Percentiles rank a stretch among this genome's conserved stretches.
Conservation (phyloP, 2,797 vertebrate genomes). For the Cichlasoma orientale region DNA sequence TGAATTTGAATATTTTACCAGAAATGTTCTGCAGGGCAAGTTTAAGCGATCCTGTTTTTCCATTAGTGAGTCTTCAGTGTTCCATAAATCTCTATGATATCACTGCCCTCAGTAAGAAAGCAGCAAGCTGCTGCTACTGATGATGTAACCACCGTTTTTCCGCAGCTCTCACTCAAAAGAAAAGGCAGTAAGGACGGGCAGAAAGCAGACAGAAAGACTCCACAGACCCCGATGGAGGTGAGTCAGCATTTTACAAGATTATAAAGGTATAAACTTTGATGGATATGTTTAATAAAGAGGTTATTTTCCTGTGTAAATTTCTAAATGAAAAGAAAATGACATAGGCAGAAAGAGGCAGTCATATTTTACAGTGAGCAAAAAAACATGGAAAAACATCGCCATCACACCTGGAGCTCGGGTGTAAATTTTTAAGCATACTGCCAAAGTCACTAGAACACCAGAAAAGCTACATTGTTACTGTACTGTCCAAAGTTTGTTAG, state of each 20-base stretch:
- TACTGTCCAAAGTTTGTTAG: neutral
- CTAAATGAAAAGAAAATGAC: slow-evolving; percentile 15
- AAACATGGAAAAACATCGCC: neutral
- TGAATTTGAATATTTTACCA: slow-evolving; percentile 27
- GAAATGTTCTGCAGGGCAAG: slow-evolving; percentile 10
- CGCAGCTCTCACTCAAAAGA: slow-evolving; percentile 92
- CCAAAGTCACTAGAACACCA: neutral
- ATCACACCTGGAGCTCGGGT: neutral
- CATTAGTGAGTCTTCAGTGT: slow-evolving; percentile 18
- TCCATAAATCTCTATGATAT: slow-evolving; percentile 50
- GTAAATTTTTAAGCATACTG: neutral
- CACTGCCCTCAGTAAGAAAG: slow-evolving; percentile 36
- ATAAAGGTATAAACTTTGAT: neutral
- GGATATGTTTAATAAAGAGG: slow-evolving; percentile 8
- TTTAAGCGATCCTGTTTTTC: slow-evolving; percentile 36
- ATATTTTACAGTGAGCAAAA: neutral
- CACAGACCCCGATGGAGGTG: slow-evolving; percentile 92
- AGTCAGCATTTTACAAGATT: slow-evolving; percentile 53
- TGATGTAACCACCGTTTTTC: slow-evolving; percentile 67
- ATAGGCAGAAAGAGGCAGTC: neutral
- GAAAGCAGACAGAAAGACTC: slow-evolving; percentile 89
- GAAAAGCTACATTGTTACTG: neutral
- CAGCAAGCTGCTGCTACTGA: slow-evolving; percentile 16
- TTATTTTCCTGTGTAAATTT: slow-evolving; percentile 3
- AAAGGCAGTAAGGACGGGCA: slow-evolving; percentile 94